Evolutionary conservation across 2,113 vertebrate genomes (phyloP).

Genomic region (Spea bombifrons): DNA sequence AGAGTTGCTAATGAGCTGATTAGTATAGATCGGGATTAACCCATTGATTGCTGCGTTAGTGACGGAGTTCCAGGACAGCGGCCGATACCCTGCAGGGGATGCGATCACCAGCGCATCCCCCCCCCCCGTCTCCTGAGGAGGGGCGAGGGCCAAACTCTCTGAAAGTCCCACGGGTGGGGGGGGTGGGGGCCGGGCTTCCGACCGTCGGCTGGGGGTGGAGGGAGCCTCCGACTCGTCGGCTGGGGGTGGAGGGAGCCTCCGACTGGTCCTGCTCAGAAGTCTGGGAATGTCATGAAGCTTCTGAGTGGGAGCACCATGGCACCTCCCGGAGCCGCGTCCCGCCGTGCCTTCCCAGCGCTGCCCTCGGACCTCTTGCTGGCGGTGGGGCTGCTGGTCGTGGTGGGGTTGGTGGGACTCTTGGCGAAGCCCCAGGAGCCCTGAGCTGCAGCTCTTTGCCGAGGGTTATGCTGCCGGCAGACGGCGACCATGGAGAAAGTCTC

Average conservation of each 20-base stretch:
- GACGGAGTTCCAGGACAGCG: too few relatives aligned
- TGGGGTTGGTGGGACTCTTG: neutral
- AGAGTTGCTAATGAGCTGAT: too few relatives aligned
- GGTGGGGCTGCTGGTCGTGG: neutral
- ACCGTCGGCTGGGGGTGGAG: too few relatives aligned
- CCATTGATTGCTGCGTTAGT: too few relatives aligned
- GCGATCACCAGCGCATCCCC: neutral
- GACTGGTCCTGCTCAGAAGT: neutral
- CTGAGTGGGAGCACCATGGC: constrained; percentile 16
- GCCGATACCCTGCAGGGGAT: neutral
- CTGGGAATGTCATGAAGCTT: constrained; percentile 1
- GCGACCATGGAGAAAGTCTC: constrained; percentile 82
- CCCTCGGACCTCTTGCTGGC: neutral
- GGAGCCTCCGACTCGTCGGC: neutral
- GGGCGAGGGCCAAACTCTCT: neutral
- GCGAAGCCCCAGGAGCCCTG: constrained; percentile 25
- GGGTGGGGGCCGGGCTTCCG: neutral
- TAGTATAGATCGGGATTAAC: too few relatives aligned
- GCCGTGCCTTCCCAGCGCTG: neutral
- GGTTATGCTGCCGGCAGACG: constrained; percentile 50
- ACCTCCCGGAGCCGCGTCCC: neutral
- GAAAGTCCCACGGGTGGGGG: neutral
- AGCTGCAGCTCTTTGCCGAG: constrained; percentile 4
- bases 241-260: neutral
- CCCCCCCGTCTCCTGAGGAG: neutral